A percentile compares a stretch with the other conserved stretches of the same genome.
Evolutionary conservation across 2,888 invertebrate species (phyloP).

Genomic region (Lathronympha strigana): DNA sequence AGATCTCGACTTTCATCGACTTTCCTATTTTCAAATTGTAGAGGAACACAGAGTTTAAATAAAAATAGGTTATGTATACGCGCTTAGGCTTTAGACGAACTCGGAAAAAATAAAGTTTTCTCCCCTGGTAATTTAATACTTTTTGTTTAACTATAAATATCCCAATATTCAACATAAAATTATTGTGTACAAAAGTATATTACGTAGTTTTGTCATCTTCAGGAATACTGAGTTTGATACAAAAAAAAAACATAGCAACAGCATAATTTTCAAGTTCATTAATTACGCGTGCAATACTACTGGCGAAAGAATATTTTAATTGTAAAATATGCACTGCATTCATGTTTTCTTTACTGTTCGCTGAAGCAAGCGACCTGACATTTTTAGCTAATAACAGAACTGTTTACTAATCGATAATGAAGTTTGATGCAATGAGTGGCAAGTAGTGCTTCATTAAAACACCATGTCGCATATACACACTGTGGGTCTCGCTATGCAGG

Average conservation of each 20-base stretch:
- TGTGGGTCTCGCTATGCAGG: neutral
- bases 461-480: constrained; percentile 5
- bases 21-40: too few species aligned
- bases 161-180: neutral
- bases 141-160: too few species aligned
- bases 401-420: constrained; percentile 23
- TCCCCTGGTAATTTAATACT: too few species aligned
- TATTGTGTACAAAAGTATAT: too few species aligned
- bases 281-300: constrained; percentile 1
- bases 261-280: neutral
- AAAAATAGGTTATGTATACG: too few species aligned
- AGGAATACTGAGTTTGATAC: too few species aligned
- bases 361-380: constrained; percentile 29
- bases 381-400: constrained; percentile 22
- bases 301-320: constrained; percentile 19
- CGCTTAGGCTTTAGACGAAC: too few species aligned
- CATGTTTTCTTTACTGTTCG: constrained; percentile 22
- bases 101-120: too few species aligned
- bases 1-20: too few species aligned
- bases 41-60: too few species aligned
- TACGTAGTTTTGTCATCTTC: too few species aligned
- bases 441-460: constrained; percentile 6
- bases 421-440: constrained; percentile 29
- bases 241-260: neutral
- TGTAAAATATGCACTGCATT: constrained; percentile 10